Evolutionary conservation across 1,140 invertebrate genomes (phyloP).

Genomic region (Xylocopa sonorina): DNA sequence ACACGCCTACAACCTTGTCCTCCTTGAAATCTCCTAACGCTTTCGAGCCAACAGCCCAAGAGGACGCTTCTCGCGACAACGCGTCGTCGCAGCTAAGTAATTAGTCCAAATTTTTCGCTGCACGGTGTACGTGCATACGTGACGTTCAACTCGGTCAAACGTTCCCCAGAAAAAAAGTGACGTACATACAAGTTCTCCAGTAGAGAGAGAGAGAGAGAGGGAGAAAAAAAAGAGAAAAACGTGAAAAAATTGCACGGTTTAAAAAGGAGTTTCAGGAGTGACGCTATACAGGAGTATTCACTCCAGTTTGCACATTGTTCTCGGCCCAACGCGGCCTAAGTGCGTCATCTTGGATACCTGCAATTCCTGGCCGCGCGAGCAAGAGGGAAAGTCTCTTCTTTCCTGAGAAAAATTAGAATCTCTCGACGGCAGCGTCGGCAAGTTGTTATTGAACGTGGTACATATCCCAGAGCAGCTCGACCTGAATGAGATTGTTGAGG

Average conservation of each 20-base stretch:
- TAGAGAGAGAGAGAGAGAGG: too few relatives aligned
- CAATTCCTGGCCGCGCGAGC: not conserved
- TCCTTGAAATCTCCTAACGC: not conserved
- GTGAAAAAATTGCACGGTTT: not conserved
- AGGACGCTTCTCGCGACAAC: not conserved
- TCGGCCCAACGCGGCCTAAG: not conserved
- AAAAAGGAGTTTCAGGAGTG: not conserved
- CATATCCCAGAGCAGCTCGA: conserved; percentile 49
- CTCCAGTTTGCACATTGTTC: conserved; percentile 39
- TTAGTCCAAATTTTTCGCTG: not conserved
- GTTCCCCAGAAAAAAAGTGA: not conserved
- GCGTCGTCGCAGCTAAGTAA: not conserved
- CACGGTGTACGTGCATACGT: too few relatives aligned
- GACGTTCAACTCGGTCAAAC: conserved; percentile 27
- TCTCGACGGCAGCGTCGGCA: conserved; percentile 63
- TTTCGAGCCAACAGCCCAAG: not conserved
- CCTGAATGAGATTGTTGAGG: conserved; percentile 67
- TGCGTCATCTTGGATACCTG: conserved; percentile 17
- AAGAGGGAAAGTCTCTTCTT: not conserved
- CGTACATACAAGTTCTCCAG: not conserved
- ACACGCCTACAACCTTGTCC: too few relatives aligned
- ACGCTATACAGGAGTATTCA: not conserved
- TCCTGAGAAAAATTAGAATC: conserved; percentile 65
- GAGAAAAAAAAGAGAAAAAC: not conserved
- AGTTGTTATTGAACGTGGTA: conserved; percentile 71